Base-by-base conservation (phyloP, 2,113 vertebrate species). In the Notothenia rossii region DNA sequence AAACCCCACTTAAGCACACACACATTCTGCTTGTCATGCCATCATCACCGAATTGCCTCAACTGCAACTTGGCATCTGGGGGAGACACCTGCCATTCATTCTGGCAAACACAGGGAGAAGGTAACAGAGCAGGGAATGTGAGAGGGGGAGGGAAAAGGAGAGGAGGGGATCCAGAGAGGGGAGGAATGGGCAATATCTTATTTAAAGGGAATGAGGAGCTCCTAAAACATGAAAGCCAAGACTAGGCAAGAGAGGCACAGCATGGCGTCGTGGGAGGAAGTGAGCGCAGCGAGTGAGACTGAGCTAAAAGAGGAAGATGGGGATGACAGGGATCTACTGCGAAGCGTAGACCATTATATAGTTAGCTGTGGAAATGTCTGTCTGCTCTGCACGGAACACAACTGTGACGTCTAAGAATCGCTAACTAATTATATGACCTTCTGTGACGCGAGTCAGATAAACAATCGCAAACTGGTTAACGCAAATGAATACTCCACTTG, bases 81-180 rank as follows among this genome's bases (percentile, higher is more conserved):
- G 56, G 63, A 86, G 88, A 90, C 92, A 89, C 85, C 89, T 88
- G 91, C 77, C 91, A 89, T 73, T 93, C 92, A 87, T 33, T 40
- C 56, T 61, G 69, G 76, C 60, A 72, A 83, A 80, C 73, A 72
- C 75, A 77, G 66, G 72, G 62, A 74, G 49, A 77, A 76, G 33
- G 55, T 20, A 46, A 65, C 15, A 45, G 53, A 84, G 72, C 46
- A 10, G 29, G 43, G 77, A 62, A 65, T 66, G 82, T 70, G 22
- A 48, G 50, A 46, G 77, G 18, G 45, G 62, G 70, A 29, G 71
- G 50, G 67, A 25, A 25, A 46, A 59, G 66, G 22, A 67, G 15
- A 67, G 45, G 50, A 61, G 64, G 58, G 49, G 46, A 75, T 70
- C 45, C 9, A 14, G 81, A 40, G 72, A 79, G 79, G 36, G 64